Percentiles rank a stretch among this genome's conserved stretches.
phyloP scores from a whole-genome alignment of 2,888 invertebrate genomes.

The Andrena marginata region DNA sequence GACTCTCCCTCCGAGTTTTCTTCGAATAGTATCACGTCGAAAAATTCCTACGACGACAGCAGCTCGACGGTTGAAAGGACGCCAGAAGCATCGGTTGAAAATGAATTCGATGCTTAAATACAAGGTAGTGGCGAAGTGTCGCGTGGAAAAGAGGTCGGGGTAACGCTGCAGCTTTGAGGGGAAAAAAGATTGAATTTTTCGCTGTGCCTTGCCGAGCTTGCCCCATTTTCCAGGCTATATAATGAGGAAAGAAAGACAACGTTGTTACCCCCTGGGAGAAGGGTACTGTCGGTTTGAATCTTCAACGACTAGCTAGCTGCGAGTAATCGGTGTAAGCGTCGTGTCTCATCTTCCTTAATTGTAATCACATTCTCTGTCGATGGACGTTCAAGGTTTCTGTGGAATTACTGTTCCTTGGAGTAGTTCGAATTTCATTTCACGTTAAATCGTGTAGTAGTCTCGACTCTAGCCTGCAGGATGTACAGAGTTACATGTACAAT shows the following conservation, averaged over 20 bases:
- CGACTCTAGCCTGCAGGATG: too few species aligned
- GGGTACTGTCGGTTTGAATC: slow-evolving; percentile 52
- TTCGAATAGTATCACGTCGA: slow-evolving; percentile 1
- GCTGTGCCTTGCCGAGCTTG: slow-evolving; percentile 58
- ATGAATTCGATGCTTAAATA: slow-evolving; percentile 31
- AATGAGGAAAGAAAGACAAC: slow-evolving; percentile 61
- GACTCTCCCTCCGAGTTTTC: not conserved
- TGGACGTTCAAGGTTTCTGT: not conserved
- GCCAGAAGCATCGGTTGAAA: slow-evolving; percentile 4
- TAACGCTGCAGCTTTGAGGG: slow-evolving; percentile 38
- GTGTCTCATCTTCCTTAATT: slow-evolving; percentile 43
- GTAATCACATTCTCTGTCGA: slow-evolving; percentile 31
- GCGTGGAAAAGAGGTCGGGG: slow-evolving; percentile 20
- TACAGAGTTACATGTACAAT: too few species aligned
- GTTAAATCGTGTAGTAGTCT: not conserved
- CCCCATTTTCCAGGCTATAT: slow-evolving; percentile 58
- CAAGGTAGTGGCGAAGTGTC: slow-evolving; percentile 5
- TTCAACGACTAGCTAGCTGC: slow-evolving; percentile 28
- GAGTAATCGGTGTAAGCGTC: slow-evolving; percentile 49
- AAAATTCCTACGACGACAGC: not conserved
- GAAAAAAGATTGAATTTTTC: slow-evolving; percentile 58
- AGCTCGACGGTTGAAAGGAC: not conserved
- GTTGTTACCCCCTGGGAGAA: slow-evolving; percentile 39
- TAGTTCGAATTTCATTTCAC: not conserved
- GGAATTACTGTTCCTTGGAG: slow-evolving; percentile 22